These are phyloP conservation scores for Stratiomys singularior DNA, from an alignment of 2,888 invertebrate species.

Conservation along the genomic window DNA sequence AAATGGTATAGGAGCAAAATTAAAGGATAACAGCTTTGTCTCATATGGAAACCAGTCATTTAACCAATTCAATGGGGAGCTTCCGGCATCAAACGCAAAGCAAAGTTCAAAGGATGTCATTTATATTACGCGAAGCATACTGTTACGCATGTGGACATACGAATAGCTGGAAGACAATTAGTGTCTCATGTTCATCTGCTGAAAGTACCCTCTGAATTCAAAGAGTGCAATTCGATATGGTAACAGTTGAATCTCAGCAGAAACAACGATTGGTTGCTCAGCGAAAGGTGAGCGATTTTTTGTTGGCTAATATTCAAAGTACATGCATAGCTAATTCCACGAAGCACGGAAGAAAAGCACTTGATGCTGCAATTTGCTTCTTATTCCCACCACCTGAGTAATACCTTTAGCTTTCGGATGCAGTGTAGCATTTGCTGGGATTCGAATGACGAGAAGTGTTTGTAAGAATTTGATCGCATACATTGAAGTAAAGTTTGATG, in stretches of 20 bases:
- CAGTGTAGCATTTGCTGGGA: background rate
- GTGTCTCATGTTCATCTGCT: too few relatives aligned
- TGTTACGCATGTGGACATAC: too few relatives aligned
- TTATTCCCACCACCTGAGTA: too few relatives aligned
- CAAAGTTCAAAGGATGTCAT: too few relatives aligned
- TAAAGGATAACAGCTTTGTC: too few relatives aligned
- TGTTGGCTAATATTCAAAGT: background rate
- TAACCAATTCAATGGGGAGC: too few relatives aligned
- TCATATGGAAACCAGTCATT: too few relatives aligned
- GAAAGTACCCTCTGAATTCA: background rate
- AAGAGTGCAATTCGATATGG: constrained; percentile 12
- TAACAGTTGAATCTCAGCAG: background rate
- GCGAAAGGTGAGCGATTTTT: background rate
- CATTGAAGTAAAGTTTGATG: constrained; percentile 26
- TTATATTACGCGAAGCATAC: too few relatives aligned
- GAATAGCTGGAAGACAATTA: too few relatives aligned
- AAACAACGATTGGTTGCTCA: background rate
- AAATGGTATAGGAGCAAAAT: too few relatives aligned
- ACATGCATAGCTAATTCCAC: background rate
- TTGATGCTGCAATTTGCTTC: too few relatives aligned
- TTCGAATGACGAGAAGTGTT: background rate
- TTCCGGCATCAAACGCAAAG: too few relatives aligned
- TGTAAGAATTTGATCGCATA: background rate
- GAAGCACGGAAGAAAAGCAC: background rate
- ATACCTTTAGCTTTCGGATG: background rate